These are phyloP conservation scores for Passer montanus DNA, from an alignment of 2,113 vertebrate species.

Conservation along the genomic window DNA sequence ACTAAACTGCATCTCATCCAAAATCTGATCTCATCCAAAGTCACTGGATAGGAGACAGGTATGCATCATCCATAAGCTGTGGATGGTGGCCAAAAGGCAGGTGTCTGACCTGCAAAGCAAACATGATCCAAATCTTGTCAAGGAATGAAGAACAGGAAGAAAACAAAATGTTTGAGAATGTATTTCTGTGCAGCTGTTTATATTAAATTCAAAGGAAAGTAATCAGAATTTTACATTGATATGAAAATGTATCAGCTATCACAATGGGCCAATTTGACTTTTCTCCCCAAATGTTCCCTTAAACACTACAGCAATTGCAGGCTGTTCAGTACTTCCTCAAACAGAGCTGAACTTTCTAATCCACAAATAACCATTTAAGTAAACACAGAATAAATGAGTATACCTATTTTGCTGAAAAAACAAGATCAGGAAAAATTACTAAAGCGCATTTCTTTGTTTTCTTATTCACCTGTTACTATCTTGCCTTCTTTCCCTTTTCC, in stretches of 20 bases:
- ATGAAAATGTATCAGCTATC: neutral
- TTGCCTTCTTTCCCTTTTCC: neutral
- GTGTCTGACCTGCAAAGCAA: neutral
- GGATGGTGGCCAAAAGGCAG: neutral
- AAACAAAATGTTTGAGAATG: neutral
- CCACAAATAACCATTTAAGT: neutral
- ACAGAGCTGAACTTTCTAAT: neutral
- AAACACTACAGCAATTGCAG: neutral
- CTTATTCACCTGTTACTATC: slow-evolving; percentile 38
- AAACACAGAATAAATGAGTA: neutral
- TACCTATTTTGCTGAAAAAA: neutral
- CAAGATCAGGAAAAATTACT: neutral
- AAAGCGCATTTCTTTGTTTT: neutral
- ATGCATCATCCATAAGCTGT: neutral
- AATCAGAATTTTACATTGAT: neutral
- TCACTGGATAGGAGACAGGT: neutral
- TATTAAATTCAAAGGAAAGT: neutral
- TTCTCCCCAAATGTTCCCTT: neutral
- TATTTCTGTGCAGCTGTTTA: neutral
- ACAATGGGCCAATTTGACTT: neutral
- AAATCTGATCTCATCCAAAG: neutral
- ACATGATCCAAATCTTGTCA: neutral
- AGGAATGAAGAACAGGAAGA: neutral
- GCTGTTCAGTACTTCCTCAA: neutral
- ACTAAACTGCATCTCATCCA: neutral